Conservation (phyloP, 2,113 vertebrate genomes). For the Pangasianodon gigas region DNA sequence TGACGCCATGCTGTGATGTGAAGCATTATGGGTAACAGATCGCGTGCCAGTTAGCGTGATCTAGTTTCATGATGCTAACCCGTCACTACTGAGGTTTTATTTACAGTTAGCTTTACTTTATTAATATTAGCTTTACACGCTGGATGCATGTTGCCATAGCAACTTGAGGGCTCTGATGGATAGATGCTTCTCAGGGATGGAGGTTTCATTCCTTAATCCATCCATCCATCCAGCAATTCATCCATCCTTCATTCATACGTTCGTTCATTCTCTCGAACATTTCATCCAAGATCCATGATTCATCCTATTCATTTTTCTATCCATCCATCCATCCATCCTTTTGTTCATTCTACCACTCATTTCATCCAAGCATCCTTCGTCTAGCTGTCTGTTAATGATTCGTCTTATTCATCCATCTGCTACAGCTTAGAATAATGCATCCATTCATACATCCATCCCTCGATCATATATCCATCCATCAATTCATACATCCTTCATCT, state of each 20-base stretch:
- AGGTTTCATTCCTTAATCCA: not conserved
- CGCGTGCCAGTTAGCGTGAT: not conserved
- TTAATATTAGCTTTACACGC: not conserved
- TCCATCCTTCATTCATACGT: not conserved
- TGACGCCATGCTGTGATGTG: no score
- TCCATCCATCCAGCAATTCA: not conserved
- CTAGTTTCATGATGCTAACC: not conserved
- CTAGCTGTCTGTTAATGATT: not conserved
- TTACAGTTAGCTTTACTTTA: not conserved
- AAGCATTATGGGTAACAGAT: not conserved
- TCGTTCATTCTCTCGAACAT: not conserved
- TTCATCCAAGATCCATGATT: not conserved
- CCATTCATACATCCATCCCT: not conserved
- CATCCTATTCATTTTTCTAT: no score
- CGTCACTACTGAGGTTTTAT: not conserved
- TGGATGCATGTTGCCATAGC: not conserved
- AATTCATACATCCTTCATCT: not conserved
- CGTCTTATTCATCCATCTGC: not conserved
- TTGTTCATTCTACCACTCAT: not conserved
- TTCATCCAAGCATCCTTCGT: not conserved
- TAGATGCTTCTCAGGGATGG: not conserved
- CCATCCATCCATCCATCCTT: not conserved
- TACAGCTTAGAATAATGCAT: no score
- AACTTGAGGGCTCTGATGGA: not conserved
- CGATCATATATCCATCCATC: not conserved